Evolutionary conservation across 1,140 invertebrate genomes (phyloP), one percentile per base, ranked within the genome.

Genomic region (Micrasema longulum): DNA sequence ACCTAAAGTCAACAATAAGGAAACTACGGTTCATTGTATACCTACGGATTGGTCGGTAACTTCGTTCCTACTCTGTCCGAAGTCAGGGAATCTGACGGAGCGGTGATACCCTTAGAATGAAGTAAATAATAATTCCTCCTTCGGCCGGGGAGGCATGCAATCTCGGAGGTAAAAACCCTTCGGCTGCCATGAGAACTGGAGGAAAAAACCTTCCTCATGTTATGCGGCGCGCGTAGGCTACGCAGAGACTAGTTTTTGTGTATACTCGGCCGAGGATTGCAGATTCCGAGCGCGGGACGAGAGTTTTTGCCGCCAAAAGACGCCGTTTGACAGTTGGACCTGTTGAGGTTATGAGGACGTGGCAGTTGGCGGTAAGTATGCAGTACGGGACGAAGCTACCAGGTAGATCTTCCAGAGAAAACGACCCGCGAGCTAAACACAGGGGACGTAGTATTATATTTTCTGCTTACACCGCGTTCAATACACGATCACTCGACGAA

Each of bases 151-250:
- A 50, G 63, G 63, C 63, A 65, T 65, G 23, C 63, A 35, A 48
- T 23, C 38, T 22, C 10, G 63, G 14, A 65, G 50, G n/a, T n/a
- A 65, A 65, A 65, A 35, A 16, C 63, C 14, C 26, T 12, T 10
- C 43, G 43, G 36, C 36, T 43, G 45, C 45, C 63, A 65, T 65
- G 63, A 50, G 63, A 65, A 65, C 63, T 48, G 47, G 16, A 14
- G 1, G 47, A 65, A 65, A 63, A 65, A 65, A 50, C 63, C 57
- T 20, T 12, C 12, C 23, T 23, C 38, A 63, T 23, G 57, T 63
- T 63, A 63, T 63, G 57, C 57, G 57, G 38, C 57, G 57, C 57
- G 57, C 57, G 57, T 63, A 41, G 57, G 36, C 57, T 41, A 38
- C 41, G 57, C 57, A 23, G 57, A 45, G 36, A 45, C 57, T 38